These are phyloP conservation scores for Agrenia bidenticulata DNA, from an alignment of 2,888 invertebrate genomes.

Conservation along the genomic window DNA sequence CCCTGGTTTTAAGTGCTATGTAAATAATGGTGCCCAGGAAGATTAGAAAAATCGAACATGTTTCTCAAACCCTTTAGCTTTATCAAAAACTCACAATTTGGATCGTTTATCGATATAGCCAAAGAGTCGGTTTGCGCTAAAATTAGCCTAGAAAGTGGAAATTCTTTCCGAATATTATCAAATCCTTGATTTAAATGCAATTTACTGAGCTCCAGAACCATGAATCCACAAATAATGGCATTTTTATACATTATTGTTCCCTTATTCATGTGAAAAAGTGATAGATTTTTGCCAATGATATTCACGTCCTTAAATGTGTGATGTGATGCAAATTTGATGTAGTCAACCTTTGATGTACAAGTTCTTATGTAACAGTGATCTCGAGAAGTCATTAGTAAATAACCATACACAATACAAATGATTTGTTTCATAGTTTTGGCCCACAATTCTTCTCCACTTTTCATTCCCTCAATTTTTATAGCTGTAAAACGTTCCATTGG, in stretches of 20 bases:
- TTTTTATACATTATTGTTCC: not conserved
- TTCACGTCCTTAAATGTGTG: not conserved
- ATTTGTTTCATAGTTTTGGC: not conserved
- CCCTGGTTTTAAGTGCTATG: not conserved
- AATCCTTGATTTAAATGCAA: not conserved
- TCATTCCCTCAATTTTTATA: not conserved
- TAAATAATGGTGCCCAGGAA: not conserved
- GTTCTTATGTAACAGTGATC: not conserved
- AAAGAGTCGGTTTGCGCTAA: not conserved
- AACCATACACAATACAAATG: not conserved
- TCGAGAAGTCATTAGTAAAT: not conserved
- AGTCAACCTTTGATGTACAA: not conserved
- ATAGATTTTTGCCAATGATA: not conserved
- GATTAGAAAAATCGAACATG: not conserved
- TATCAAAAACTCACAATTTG: not conserved
- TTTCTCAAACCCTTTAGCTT: not conserved
- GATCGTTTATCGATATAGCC: not conserved
- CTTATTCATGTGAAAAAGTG: not conserved
- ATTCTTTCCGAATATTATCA: not conserved
- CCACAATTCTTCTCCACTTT: not conserved
- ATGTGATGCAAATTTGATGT: not conserved
- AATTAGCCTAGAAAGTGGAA: not conserved
- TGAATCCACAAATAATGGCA: constrained; percentile 1
- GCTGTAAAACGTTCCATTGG: not conserved
- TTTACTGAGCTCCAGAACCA: not conserved